A percentile compares a stretch with the other conserved stretches of the same genome.
phyloP scores from a whole-genome alignment of 2,797 vertebrate genomes.

The Onychomys torridus region DNA sequence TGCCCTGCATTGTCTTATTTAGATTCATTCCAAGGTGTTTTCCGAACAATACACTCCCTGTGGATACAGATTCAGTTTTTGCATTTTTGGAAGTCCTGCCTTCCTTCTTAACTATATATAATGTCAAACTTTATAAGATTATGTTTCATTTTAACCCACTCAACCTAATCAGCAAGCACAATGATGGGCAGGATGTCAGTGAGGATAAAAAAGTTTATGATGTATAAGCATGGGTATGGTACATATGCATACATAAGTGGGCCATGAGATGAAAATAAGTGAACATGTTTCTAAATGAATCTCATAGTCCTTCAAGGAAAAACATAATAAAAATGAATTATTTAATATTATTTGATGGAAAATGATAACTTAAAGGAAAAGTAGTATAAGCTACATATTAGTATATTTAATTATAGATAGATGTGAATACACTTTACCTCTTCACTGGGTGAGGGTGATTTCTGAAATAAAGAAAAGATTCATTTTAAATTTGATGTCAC shows the following conservation, averaged over 20 bases:
- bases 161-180: neutral
- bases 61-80: neutral
- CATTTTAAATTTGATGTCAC: neutral
- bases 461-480: constrained; percentile 58
- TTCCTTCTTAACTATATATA: neutral
- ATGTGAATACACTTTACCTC: constrained; percentile 39
- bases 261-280: neutral
- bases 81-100: neutral
- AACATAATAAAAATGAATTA: neutral
- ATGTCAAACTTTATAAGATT: neutral
- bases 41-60: neutral
- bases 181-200: neutral
- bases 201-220: neutral
- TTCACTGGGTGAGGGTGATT: constrained; percentile 3
- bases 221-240: neutral
- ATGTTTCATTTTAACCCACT: neutral
- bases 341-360: neutral
- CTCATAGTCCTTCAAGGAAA: neutral
- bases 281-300: neutral
- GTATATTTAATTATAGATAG: constrained; percentile 4
- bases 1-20: neutral
- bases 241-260: neutral
- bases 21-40: neutral
- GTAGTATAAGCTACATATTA: neutral
- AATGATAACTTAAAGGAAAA: constrained; percentile 39